Evolutionary conservation across 1,140 invertebrate genomes (phyloP), one percentile per base, ranked within the genome.

Genomic region (Brachionus asplanchnoidis): DNA sequence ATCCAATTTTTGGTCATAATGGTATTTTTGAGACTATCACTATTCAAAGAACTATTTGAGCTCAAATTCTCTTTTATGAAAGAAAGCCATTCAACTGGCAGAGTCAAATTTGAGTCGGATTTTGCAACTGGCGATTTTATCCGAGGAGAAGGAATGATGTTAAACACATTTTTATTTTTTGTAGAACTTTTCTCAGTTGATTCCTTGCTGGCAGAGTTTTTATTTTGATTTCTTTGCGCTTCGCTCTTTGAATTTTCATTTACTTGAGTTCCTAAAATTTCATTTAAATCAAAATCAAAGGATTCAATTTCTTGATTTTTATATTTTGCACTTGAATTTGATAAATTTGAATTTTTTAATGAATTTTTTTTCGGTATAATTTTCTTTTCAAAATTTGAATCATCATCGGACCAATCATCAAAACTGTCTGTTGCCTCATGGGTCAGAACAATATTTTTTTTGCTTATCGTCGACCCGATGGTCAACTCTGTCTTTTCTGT

Each of bases 201-300:
- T 17, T 40, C 9, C 9, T 40, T 12, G 11, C 4, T 46, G 3
- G 12, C 44, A 11, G 44, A 46, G 3, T 46, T 40, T 73, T 42
- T 44, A n/a, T 42, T 42, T 7, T 73, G n/a, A 42, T 42, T 73
- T 73, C 6, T 7, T 36, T 73, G 17, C 9, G 32, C 44, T 77
- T 50, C 44, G 14, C 8, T 50, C 50, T 23, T 77, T 17, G 42
- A 50, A 26, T 23, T n/a, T 11, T 46, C 42, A 12, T 3, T 20
- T 77, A 4, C 26, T 46, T 53, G 23, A 50, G 9, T 26, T 14
- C 73, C 73, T 28, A 77, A n/a, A 28, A 77, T 77, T 17, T 46
- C 42, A 26, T 77, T n/a, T n/a, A 77, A 28, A 77, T 77, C 73
- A 77, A 77, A 77, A 50, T 77, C 73, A 50, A 77, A 77, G 9